Evolutionary conservation across 2,113 vertebrate species (phyloP).

Genomic region (Anguilla japonica): DNA sequence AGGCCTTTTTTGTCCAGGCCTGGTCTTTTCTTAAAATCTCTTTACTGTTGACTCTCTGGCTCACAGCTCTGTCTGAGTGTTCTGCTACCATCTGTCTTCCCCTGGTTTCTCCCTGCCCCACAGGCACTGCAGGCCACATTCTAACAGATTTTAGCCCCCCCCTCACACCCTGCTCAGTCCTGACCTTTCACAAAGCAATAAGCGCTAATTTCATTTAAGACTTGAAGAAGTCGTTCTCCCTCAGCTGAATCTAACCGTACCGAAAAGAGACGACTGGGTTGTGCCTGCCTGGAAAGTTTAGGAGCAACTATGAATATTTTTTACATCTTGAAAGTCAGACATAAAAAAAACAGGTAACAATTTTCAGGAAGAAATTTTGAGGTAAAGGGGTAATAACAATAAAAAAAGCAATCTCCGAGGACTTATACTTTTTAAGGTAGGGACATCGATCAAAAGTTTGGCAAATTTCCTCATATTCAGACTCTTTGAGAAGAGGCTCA

Average conservation of each 20-base stretch:
- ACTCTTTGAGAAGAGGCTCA: neutral
- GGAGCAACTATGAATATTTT: neutral
- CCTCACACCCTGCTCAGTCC: neutral
- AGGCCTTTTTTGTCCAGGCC: neutral
- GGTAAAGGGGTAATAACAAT: neutral
- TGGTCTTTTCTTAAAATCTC: neutral
- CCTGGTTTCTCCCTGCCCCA: neutral
- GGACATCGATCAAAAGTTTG: neutral
- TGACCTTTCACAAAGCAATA: neutral
- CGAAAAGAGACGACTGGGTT: neutral
- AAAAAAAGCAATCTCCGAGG: neutral
- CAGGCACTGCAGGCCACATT: neutral
- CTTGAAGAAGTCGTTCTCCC: neutral
- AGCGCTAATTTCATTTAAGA: neutral
- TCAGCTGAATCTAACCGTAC: neutral
- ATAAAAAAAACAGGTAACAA: neutral
- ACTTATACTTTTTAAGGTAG: neutral
- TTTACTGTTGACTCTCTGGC: neutral
- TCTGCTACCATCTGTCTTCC: neutral
- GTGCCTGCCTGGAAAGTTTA: neutral
- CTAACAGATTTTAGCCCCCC: neutral
- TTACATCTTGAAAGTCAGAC: neutral
- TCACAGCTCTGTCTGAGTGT: neutral
- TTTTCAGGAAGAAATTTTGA: neutral
- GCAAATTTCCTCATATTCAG: neutral